Evolutionary conservation across 2,797 vertebrate species (phyloP).

Genomic region (Gambelia wislizenii): DNA sequence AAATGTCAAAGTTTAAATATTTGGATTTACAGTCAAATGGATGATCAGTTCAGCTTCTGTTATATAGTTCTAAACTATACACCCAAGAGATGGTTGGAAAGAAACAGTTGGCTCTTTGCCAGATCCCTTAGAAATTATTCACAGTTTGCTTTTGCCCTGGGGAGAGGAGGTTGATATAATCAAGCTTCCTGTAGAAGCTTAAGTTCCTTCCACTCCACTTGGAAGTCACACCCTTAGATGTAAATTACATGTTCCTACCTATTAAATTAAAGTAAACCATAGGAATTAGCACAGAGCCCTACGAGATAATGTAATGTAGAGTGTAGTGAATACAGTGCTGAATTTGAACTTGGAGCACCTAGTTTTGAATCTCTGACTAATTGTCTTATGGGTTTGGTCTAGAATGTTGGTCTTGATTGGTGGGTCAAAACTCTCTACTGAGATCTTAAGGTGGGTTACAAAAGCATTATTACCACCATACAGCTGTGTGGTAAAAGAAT

Average conservation of each 20-base stretch:
- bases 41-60: conserved; percentile 41
- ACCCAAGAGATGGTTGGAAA: conserved; percentile 5
- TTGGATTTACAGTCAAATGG: conserved; percentile 55
- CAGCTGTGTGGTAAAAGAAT: background rate
- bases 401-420: background rate
- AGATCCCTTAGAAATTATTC: conserved; percentile 34
- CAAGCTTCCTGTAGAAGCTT: conserved; percentile 24
- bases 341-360: background rate
- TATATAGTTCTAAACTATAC: conserved; percentile 34
- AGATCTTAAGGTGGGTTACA: background rate
- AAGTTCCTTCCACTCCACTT: background rate
- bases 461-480: background rate
- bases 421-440: background rate
- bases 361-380: background rate
- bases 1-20: conserved; percentile 62
- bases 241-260: background rate
- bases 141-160: background rate
- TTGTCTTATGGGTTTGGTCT: background rate
- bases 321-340: background rate
- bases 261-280: background rate
- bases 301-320: background rate
- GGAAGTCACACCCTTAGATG: background rate
- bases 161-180: conserved; percentile 33
- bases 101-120: background rate
- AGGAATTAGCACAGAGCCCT: background rate